Evolutionary conservation across 1,140 invertebrate genomes (phyloP).

Genomic region (Leptopilina boulardi): DNA sequence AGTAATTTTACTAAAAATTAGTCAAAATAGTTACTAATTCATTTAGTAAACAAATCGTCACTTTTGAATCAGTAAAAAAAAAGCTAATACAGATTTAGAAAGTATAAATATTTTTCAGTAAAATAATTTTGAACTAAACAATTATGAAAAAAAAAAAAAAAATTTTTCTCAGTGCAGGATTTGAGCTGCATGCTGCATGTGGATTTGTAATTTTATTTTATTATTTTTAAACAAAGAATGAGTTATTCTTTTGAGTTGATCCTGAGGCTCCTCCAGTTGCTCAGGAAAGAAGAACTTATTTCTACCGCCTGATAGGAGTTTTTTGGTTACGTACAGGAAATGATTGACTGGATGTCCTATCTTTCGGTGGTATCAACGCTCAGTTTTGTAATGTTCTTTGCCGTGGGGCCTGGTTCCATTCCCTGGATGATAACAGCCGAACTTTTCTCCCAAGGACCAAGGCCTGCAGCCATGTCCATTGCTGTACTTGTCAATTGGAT

Average conservation of each 20-base stretch:
- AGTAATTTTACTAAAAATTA: too few relatives aligned
- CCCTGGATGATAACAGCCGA: slow-evolving; percentile 99
- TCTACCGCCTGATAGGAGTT: slow-evolving; percentile 88
- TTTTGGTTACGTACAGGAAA: slow-evolving; percentile 96
- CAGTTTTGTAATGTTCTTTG: slow-evolving; percentile 97
- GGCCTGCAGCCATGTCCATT: slow-evolving; percentile 98
- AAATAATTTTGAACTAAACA: too few relatives aligned
- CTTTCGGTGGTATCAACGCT: slow-evolving; percentile 95
- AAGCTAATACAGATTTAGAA: too few relatives aligned
- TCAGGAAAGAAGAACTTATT: slow-evolving; percentile 75
- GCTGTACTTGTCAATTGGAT: slow-evolving; percentile 99
- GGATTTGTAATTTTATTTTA: slow-evolving; percentile 43
- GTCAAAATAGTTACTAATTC: too few relatives aligned
- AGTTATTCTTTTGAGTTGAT: slow-evolving; percentile 45
- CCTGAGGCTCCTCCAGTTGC: slow-evolving; percentile 74
- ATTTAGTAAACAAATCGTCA: too few relatives aligned
- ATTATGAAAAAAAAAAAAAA: too few relatives aligned
- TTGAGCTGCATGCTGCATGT: slow-evolving; percentile 70
- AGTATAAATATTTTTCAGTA: too few relatives aligned
- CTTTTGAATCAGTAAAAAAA: too few relatives aligned
- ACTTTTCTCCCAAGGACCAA: slow-evolving; percentile 96
- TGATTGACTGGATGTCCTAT: slow-evolving; percentile 98
- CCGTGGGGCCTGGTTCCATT: slow-evolving; percentile 96
- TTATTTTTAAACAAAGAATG: slow-evolving; percentile 42
- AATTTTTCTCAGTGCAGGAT: slow-evolving; percentile 55